These are phyloP conservation scores for Potamilus streckersoni DNA, from an alignment of 1,140 invertebrate genomes.

Conservation along the genomic window DNA sequence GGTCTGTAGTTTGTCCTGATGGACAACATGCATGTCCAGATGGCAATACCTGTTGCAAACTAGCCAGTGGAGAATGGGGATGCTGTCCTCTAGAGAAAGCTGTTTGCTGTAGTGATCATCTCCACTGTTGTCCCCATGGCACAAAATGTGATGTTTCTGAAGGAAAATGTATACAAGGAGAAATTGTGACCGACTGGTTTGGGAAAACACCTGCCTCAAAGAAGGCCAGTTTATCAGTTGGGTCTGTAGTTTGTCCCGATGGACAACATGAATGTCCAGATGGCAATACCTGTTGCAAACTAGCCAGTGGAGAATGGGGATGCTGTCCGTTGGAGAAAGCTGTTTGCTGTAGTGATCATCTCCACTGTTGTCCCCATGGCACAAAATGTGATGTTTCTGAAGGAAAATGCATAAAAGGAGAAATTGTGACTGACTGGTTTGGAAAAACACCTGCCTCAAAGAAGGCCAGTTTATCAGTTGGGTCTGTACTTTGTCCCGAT, in stretches of 20 bases:
- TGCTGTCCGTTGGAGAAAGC: conserved; percentile 59
- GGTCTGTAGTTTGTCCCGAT: conserved; percentile 1
- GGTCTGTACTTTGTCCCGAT: neutral
- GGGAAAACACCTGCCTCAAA: conserved; percentile 18
- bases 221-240: neutral
- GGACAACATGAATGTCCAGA: conserved; percentile 53
- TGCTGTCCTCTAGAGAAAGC: conserved; percentile 52
- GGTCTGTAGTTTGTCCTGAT: conserved; percentile 2
- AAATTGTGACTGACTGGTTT: conserved; percentile 12
- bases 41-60: conserved; percentile 63
- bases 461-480: neutral
- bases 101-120: conserved; percentile 33
- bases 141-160: conserved; percentile 30
- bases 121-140: conserved; percentile 38
- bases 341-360: conserved; percentile 43
- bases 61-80: conserved; percentile 51
- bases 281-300: conserved; percentile 33
- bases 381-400: conserved; percentile 35
- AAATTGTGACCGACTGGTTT: conserved; percentile 1
- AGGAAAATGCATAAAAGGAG: conserved; percentile 27
- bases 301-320: conserved; percentile 49
- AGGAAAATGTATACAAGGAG: conserved; percentile 3
- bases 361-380: conserved; percentile 51
- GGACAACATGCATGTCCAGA: conserved; percentile 53
- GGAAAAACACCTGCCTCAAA: conserved; percentile 26